Evolutionary conservation across 2,113 vertebrate genomes (phyloP), one percentile per base, ranked within the genome.

Genomic region (Coracopsis vasa): DNA sequence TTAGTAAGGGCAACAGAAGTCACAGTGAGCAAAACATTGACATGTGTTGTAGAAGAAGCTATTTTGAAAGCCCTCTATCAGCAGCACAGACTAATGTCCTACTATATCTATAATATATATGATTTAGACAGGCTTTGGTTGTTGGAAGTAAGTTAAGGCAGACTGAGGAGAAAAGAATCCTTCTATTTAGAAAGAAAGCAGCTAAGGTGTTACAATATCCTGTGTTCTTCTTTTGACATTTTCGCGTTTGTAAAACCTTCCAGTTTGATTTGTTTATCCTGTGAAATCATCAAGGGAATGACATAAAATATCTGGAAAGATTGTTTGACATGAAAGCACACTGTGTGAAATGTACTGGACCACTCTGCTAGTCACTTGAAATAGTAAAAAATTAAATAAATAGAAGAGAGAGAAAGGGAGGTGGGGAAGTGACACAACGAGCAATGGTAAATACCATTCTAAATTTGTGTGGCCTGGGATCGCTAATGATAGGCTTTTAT

Each of bases 401-500:
- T 73, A 23, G 27, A 24, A 92, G 41, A 65, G 50, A 74, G 73
- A 84, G 54, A 86, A 58, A 39, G 39, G 61, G 42, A 79, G 71
- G 48, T 70, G 35, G 44, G 66, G 75, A 92, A 93, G 86, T 82
- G 70, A 91, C 61, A 70, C 71, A 80, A 60, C 9, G 12, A 94
- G 97, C 80, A 87, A 11, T 83, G 96, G 97, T 82, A 98, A 98
- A 97, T 97, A 80, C 96, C 97, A 90, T 93, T 90, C 95, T 86
- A 91, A 90, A 96, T 97, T 96, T 97, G 96, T 97, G 95, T 96
- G 92, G 97, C 94, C 97, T 93, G 27, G 56, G 83, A 77, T 93
- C 80, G 88, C 70, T 97, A 96, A 97, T 92, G 94, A 95, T 90
- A 95, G 92, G 93, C 86, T 97, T 98, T 98, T 98, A 97, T 98